Base-by-base conservation (phyloP, 2,888 invertebrate species). In the Bedellia somnulentella region DNA sequence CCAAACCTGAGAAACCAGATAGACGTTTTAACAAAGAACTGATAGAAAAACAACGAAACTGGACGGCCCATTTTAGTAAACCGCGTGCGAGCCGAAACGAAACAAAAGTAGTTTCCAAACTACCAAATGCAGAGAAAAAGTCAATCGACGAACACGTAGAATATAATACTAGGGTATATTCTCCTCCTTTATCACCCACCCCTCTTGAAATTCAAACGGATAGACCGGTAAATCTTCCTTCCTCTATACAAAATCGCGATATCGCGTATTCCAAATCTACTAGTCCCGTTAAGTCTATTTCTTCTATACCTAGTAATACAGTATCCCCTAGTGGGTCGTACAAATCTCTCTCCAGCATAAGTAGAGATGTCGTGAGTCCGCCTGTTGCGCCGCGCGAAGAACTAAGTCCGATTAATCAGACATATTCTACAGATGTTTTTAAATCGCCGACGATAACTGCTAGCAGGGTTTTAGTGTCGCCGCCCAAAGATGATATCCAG, bases 41-140 rank as follows among this genome's bases (percentile, higher is more conserved):
- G 32, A 93, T 93, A 42, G 92, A 91, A 61, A 90, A 92, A 49
- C 93, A 92, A 54, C 86, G 87, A 52, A 93, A 93, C 67, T 93
- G 92, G 93, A 92, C 92, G 16, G 88, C 90, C 36, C 92, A 91
- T 63, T 93, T 92, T 57, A 87, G 87, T 35, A 90, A 89, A 71
- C 80, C 86, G 29, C 82, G 86, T 41, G 79, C 84, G 27, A 26
- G 52, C 34, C 59, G 67, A 37, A 44, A 48, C 33, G 71, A 73
- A 37, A 40, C 46, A 18, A 33, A 53, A 47, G 37, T 52, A 29
- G 73, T 71, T 32, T 51, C 60, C 38, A 64, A 57, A 52, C 57
- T 59, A 46, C 38, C 56, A 37, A 49, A 56, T 47, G 48, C 52
- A 39, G 73, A 67, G 21, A 55, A 61, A 45, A 70, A 62, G 44